phyloP scores from a whole-genome alignment of 2,888 invertebrate species.

The Suillia variegata region DNA sequence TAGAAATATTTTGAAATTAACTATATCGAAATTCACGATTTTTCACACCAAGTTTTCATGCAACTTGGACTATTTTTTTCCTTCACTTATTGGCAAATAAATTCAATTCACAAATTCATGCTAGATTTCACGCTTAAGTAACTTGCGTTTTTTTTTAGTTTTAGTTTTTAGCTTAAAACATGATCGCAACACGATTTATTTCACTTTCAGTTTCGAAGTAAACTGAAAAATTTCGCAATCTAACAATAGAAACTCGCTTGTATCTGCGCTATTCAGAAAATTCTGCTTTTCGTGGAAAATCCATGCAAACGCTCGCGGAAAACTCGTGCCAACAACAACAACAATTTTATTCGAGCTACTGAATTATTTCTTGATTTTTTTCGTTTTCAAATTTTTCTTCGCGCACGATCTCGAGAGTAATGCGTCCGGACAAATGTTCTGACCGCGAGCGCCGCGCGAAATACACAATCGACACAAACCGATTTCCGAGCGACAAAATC shows the following conservation, averaged over 20 bases:
- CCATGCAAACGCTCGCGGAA: conserved; percentile 22
- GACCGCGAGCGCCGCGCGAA: conserved; percentile 56
- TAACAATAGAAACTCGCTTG: not conserved
- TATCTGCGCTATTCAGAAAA: too few relatives aligned
- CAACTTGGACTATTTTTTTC: too few relatives aligned
- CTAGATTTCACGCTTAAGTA: conserved; percentile 3
- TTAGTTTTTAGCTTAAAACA: too few relatives aligned
- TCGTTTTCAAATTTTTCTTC: not conserved
- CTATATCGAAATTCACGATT: too few relatives aligned
- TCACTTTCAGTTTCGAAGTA: too few relatives aligned
- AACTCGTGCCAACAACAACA: conserved; percentile 35
- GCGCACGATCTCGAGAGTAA: not conserved
- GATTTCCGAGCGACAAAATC: conserved; percentile 34
- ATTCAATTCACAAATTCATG: conserved; percentile 1
- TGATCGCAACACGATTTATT: too few relatives aligned
- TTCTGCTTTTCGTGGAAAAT: not conserved
- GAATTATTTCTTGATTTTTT: too few relatives aligned
- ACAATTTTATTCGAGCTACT: too few relatives aligned
- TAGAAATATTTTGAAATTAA: too few relatives aligned
- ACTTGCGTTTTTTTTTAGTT: too few relatives aligned
- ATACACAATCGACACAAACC: conserved; percentile 53
- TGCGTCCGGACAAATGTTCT: conserved; percentile 37
- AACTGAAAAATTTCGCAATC: not conserved
- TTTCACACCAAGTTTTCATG: too few relatives aligned
- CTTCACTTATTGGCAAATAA: not conserved